phyloP scores from a whole-genome alignment of 2,797 vertebrate genomes.

The Xenopus petersii region DNA sequence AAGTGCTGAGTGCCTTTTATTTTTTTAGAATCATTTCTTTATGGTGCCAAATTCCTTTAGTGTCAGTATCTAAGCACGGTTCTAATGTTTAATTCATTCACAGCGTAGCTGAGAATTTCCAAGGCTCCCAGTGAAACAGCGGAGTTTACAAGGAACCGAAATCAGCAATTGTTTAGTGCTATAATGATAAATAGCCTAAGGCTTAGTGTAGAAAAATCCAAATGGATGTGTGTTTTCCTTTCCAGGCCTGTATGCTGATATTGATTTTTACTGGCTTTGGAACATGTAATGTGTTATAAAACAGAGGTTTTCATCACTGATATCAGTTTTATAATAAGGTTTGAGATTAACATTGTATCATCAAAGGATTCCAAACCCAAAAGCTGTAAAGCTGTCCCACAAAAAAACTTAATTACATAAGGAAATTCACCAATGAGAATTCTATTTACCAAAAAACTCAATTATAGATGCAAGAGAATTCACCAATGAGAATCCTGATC shows the following conservation, averaged over 20 bases:
- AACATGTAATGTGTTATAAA: not conserved
- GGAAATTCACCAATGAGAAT: too few species aligned
- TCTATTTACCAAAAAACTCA: too few species aligned
- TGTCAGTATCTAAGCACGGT: slow-evolving; percentile 7
- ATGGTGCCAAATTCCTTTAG: slow-evolving; percentile 1
- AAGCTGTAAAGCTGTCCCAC: too few species aligned
- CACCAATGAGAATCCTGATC: too few species aligned
- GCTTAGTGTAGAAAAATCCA: slow-evolving; percentile 18
- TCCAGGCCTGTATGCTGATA: not conserved
- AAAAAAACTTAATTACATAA: too few species aligned
- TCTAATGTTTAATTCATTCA: slow-evolving; percentile 41
- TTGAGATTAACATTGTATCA: too few species aligned
- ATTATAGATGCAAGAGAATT: too few species aligned
- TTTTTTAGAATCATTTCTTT: slow-evolving; percentile 5
- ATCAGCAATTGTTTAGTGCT: slow-evolving; percentile 41
- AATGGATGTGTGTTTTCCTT: slow-evolving; percentile 12
- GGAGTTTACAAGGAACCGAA: slow-evolving; percentile 32
- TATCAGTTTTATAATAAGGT: too few species aligned
- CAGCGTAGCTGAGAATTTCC: slow-evolving; percentile 18
- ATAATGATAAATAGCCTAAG: slow-evolving; percentile 37
- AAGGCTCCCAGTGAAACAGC: slow-evolving; percentile 19
- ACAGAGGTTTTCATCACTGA: too few species aligned
- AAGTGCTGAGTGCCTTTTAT: too few species aligned
- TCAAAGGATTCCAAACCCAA: too few species aligned
- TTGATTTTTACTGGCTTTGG: not conserved